phyloP scores from a whole-genome alignment of 2,113 vertebrate species.

The Labeo rohita region DNA sequence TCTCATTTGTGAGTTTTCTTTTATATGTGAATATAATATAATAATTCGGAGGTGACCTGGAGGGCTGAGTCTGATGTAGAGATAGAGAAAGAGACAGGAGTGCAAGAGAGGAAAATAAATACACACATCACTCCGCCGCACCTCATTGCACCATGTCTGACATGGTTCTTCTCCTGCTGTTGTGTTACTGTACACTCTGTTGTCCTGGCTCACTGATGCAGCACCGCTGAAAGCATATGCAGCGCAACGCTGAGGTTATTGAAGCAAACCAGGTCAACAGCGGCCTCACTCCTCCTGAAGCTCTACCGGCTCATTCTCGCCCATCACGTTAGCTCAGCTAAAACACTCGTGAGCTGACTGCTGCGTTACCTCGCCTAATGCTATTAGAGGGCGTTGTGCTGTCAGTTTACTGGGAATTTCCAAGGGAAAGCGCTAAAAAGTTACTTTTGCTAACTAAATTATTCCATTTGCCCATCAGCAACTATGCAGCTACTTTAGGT shows the following conservation, averaged over 20 bases:
- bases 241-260: slow-evolving; percentile 47
- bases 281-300: slow-evolving; percentile 14
- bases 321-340: slow-evolving; percentile 19
- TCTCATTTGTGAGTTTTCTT: not conserved
- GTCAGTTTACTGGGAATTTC: slow-evolving; percentile 28
- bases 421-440: not conserved
- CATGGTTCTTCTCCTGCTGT: slow-evolving; percentile 49
- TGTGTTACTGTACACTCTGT: slow-evolving; percentile 50
- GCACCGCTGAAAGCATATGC: slow-evolving; percentile 52
- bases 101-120: slow-evolving; percentile 15
- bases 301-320: slow-evolving; percentile 29
- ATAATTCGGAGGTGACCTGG: not conserved
- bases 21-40: not conserved
- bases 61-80: not conserved
- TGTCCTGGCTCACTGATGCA: slow-evolving; percentile 51
- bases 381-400: slow-evolving; percentile 29
- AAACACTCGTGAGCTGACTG: slow-evolving; percentile 9
- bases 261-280: slow-evolving; percentile 57
- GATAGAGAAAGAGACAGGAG: slow-evolving; percentile 19
- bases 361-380: slow-evolving; percentile 21
- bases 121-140: slow-evolving; percentile 18
- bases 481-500: not conserved
- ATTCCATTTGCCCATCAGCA: not conserved
- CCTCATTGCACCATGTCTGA: slow-evolving; percentile 36
- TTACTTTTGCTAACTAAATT: slow-evolving; percentile 10